phyloP scores from a whole-genome alignment of 2,888 invertebrate species.

The Ormyrus pomaceus region DNA sequence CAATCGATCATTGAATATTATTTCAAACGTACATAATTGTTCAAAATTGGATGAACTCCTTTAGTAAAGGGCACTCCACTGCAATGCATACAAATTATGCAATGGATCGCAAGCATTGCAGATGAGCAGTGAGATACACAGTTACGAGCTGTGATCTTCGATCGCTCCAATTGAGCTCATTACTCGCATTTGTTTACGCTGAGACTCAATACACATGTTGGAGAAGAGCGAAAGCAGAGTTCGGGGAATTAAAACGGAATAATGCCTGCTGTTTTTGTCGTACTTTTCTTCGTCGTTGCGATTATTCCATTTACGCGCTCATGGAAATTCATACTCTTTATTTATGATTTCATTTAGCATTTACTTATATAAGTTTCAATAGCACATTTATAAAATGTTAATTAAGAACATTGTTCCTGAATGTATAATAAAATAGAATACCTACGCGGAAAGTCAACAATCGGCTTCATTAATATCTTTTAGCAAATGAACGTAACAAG shows the following conservation, averaged over 20 bases:
- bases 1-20: too few species aligned
- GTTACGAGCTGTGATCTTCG: conserved; percentile 18
- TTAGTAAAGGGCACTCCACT: too few species aligned
- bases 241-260: neutral
- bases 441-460: conserved; percentile 26
- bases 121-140: conserved; percentile 5
- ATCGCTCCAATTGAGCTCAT: conserved; percentile 43
- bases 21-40: too few species aligned
- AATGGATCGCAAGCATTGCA: neutral
- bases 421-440: conserved; percentile 6
- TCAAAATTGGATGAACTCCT: too few species aligned
- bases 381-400: neutral
- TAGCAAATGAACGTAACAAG: neutral
- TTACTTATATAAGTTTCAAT: too few species aligned
- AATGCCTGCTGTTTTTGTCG: neutral
- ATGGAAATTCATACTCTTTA: neutral
- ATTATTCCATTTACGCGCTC: conserved; percentile 19
- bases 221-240: neutral
- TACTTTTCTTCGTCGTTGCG: neutral
- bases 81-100: conserved; percentile 11
- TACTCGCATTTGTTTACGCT: conserved; percentile 40
- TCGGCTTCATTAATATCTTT: neutral
- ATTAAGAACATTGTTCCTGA: neutral
- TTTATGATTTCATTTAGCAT: neutral
- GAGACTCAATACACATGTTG: neutral